phyloP scores from a whole-genome alignment of 2,113 vertebrate genomes.

The Monarcha castaneiventris region DNA sequence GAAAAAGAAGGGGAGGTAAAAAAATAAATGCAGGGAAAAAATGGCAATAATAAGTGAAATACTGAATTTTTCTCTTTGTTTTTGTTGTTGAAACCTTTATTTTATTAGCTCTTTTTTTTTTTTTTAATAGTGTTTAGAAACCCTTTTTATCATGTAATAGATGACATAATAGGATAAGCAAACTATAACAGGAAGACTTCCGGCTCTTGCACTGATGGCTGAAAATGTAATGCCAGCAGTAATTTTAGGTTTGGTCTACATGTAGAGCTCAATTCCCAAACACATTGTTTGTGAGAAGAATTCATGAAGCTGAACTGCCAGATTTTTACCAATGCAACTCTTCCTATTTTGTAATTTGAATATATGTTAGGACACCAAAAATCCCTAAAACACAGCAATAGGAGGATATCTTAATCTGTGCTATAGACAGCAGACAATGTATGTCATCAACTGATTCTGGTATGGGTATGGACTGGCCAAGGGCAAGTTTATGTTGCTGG shows the following conservation, averaged over 20 bases:
- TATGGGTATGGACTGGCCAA: neutral
- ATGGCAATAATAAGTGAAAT: neutral
- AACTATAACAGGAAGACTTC: neutral
- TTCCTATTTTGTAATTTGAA: neutral
- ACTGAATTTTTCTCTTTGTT: neutral
- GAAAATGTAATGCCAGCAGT: neutral
- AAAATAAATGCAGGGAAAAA: neutral
- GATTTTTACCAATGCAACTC: neutral
- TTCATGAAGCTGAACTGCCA: neutral
- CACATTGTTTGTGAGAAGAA: neutral
- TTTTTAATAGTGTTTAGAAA: neutral
- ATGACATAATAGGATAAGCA: fast-evolving
- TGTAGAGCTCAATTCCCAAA: neutral
- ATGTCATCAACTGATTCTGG: neutral
- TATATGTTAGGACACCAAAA: neutral
- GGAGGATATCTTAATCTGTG: neutral
- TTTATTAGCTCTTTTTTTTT: neutral
- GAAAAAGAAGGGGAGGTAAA: neutral
- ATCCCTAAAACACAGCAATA: neutral
- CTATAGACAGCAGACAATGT: neutral
- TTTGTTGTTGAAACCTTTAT: neutral
- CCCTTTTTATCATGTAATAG: neutral
- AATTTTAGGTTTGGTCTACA: neutral
- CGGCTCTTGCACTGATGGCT: fast-evolving
- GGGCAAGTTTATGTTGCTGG: neutral